These are phyloP conservation scores for Onchidella celtica DNA, from an alignment of 2,888 invertebrate genomes.

Conservation along the genomic window DNA sequence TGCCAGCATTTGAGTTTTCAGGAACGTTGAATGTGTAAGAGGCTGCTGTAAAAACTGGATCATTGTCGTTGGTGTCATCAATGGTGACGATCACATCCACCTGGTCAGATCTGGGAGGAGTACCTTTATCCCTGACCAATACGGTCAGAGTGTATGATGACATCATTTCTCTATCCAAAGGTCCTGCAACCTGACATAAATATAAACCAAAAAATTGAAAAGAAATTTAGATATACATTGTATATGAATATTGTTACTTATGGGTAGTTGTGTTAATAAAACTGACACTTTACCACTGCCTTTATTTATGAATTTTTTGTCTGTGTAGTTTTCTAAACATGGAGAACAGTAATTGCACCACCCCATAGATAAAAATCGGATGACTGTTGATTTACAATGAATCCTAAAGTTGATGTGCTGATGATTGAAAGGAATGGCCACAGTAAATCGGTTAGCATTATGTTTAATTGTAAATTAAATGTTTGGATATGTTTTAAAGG, in stretches of 20 bases:
- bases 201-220: not conserved
- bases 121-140: slow-evolving; percentile 64
- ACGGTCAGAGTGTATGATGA: slow-evolving; percentile 61
- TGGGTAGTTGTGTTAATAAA: too few relatives aligned
- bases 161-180: slow-evolving; percentile 70
- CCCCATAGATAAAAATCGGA: too few relatives aligned
- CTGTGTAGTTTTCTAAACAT: too few relatives aligned
- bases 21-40: slow-evolving; percentile 61
- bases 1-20: slow-evolving; percentile 63
- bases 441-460: too few relatives aligned
- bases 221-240: not conserved
- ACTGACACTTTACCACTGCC: too few relatives aligned
- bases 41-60: slow-evolving; percentile 59
- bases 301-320: too few relatives aligned
- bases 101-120: slow-evolving; percentile 58
- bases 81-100: slow-evolving; percentile 65
- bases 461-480: too few relatives aligned
- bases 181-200: slow-evolving; percentile 58
- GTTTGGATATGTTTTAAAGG: too few relatives aligned
- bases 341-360: too few relatives aligned
- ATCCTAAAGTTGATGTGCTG: too few relatives aligned
- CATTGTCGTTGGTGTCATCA: slow-evolving; percentile 71
- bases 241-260: not conserved
- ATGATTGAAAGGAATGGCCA: too few relatives aligned
- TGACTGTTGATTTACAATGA: too few relatives aligned